Percentiles rank a stretch among this genome's conserved stretches.
Evolutionary conservation across 2,797 vertebrate species (phyloP).

Genomic region (Danio aesculapii): DNA sequence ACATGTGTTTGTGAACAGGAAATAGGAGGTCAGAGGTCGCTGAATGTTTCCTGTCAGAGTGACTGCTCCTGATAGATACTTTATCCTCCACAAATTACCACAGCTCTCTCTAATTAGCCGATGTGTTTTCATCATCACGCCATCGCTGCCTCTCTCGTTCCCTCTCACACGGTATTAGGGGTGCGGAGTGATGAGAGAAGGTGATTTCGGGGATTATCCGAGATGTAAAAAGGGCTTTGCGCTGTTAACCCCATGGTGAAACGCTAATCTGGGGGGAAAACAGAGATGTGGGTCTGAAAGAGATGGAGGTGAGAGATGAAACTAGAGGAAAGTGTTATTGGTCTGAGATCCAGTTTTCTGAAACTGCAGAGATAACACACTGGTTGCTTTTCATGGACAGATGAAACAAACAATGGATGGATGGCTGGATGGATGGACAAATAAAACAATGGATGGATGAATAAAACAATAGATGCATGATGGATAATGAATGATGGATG

Average conservation of each 20-base stretch:
- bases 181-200: conserved; percentile 43
- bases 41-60: conserved; percentile 91
- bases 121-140: conserved; percentile 95
- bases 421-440: no score
- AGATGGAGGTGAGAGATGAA: neutral
- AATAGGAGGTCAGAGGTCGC: conserved; percentile 89
- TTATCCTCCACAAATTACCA: conserved; percentile 95
- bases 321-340: neutral
- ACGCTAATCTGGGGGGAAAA: conserved; percentile 25
- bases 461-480: no score
- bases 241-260: conserved; percentile 1
- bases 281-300: neutral
- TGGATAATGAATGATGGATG: no score
- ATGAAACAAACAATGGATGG: no score
- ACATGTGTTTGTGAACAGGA: conserved; percentile 90
- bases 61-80: conserved; percentile 95
- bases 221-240: conserved; percentile 56
- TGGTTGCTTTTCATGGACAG: no score
- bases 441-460: no score
- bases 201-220: conserved; percentile 38
- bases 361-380: neutral
- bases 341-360: neutral
- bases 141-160: conserved; percentile 55
- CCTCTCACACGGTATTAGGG: conserved; percentile 17
- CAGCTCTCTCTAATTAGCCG: conserved; percentile 93